These are phyloP conservation scores for Bilobella aurantiaca DNA, from an alignment of 1,140 invertebrate species.

Conservation along the genomic window DNA sequence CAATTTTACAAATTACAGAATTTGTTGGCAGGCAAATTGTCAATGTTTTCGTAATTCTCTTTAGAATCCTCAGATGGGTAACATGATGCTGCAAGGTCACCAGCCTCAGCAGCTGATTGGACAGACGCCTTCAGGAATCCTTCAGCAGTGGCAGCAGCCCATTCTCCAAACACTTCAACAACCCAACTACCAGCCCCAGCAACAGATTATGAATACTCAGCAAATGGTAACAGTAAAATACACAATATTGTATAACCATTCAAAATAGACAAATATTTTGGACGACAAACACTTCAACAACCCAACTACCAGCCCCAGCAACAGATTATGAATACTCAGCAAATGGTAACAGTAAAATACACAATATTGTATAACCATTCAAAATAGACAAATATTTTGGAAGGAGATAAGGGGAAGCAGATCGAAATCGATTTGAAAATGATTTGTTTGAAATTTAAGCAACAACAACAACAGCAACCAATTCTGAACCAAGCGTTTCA, in stretches of 20 bases:
- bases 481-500: conserved; percentile 1
- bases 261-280: neutral
- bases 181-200: conserved; percentile 20
- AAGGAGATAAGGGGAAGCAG: neutral
- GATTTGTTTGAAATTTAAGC: neutral
- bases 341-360: too few species aligned
- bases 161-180: conserved; percentile 25
- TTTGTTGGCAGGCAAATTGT: too few species aligned
- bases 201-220: conserved; percentile 17
- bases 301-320: conserved; percentile 22
- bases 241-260: neutral
- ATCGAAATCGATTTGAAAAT: too few species aligned
- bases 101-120: conserved; percentile 18
- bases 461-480: conserved; percentile 14
- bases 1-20: too few species aligned
- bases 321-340: conserved; percentile 16
- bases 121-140: conserved; percentile 18
- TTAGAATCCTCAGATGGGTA: conserved; percentile 21
- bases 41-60: conserved; percentile 8
- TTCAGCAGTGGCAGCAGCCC: conserved; percentile 21
- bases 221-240: conserved; percentile 14
- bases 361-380: neutral
- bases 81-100: conserved; percentile 21
- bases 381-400: neutral
- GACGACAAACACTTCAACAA: conserved; percentile 19